A percentile compares a stretch with the other conserved stretches of the same genome.
phyloP scores from a whole-genome alignment of 1,140 invertebrate species.

The Tetramorium parvispinum region DNA sequence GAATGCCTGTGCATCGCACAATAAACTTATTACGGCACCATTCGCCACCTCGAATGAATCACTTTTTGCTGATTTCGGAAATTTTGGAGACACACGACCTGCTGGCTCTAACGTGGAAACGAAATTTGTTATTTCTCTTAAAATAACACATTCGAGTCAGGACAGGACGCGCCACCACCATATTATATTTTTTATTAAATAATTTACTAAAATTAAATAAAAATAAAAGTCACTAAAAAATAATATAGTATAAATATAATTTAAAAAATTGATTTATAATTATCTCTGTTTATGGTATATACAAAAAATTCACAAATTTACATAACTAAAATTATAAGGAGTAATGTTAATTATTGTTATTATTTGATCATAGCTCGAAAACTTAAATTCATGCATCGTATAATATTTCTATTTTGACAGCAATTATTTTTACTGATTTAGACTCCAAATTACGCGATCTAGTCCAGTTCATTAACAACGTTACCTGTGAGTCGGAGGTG shows the following conservation, averaged over 20 bases:
- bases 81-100: conserved; percentile 87
- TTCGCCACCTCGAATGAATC: conserved; percentile 75
- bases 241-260: neutral
- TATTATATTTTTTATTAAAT: conserved; percentile 4
- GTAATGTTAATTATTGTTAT: neutral
- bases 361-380: neutral
- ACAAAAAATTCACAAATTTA: neutral
- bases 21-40: conserved; percentile 82
- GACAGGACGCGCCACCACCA: conserved; percentile 57
- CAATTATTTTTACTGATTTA: neutral
- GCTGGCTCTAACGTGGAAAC: conserved; percentile 85
- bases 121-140: conserved; percentile 40
- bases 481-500: conserved; percentile 86
- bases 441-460: neutral
- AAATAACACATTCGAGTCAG: neutral
- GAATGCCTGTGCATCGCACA: conserved; percentile 89
- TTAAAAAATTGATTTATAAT: neutral
- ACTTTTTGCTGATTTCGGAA: conserved; percentile 83
- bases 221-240: neutral
- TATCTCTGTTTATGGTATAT: neutral
- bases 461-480: neutral
- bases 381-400: neutral
- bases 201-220: neutral
- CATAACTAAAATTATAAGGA: neutral
- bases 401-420: neutral